Percentiles rank a stretch among this genome's conserved stretches.
Conservation (phyloP, 1,140 invertebrate genomes). For the Ylistrum balloti region DNA sequence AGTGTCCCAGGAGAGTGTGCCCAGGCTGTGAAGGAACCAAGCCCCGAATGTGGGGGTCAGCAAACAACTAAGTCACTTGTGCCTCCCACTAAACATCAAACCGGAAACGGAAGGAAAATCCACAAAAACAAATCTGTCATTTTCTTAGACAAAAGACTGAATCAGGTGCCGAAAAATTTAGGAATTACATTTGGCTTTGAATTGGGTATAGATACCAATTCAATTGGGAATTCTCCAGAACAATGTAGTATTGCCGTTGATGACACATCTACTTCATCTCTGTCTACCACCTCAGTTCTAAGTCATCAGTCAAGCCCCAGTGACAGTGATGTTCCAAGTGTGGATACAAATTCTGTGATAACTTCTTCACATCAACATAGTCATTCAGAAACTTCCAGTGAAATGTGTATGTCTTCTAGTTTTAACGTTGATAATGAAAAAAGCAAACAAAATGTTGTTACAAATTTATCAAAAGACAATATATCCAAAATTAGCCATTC, state of each 20-base stretch:
- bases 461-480: constrained; percentile 41
- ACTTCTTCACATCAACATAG: constrained; percentile 43
- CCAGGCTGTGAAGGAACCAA: constrained; percentile 44
- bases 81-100: constrained; percentile 60
- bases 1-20: constrained; percentile 43
- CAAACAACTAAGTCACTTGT: constrained; percentile 58
- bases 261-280: not conserved
- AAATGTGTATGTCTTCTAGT: constrained; percentile 22
- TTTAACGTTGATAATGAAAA: constrained; percentile 31
- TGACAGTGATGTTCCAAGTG: constrained; percentile 15
- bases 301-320: constrained; percentile 43
- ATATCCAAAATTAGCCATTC: constrained; percentile 36
- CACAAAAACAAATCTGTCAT: constrained; percentile 71
- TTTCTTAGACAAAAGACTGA: constrained; percentile 72
- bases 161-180: constrained; percentile 64
- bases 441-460: constrained; percentile 34
- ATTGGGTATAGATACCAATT: constrained; percentile 43
- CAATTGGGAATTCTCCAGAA: constrained; percentile 40
- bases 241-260: constrained; percentile 13
- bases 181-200: constrained; percentile 76
- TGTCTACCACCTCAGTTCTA: constrained; percentile 43
- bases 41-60: constrained; percentile 49
- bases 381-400: constrained; percentile 43
- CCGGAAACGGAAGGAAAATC: constrained; percentile 52
- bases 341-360: not conserved